phyloP scores from a whole-genome alignment of 2,113 vertebrate species.

The Poeciliopsis turrubarensis region DNA sequence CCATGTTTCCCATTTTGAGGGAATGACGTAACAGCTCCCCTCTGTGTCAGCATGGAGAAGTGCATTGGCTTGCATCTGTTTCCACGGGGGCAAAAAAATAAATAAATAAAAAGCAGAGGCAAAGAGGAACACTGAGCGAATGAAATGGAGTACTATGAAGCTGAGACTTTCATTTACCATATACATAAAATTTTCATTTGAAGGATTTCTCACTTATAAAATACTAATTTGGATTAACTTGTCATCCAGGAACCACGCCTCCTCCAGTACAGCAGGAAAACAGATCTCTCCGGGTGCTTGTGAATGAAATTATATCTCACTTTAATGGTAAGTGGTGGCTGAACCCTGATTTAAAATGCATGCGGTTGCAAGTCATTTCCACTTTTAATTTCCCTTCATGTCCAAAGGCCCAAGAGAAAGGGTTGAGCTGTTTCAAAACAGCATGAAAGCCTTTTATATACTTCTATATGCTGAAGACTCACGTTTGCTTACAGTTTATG shows the following conservation, averaged over 20 bases:
- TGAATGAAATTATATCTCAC: constrained; percentile 19
- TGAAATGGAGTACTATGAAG: constrained; percentile 10
- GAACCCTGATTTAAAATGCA: constrained; percentile 28
- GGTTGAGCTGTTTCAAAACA: background rate
- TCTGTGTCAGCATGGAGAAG: constrained; percentile 63
- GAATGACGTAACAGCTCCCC: constrained; percentile 72
- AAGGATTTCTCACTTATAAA: constrained; percentile 33
- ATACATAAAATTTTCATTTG: constrained; percentile 24
- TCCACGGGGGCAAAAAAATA: background rate
- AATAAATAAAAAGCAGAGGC: background rate
- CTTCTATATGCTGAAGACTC: constrained; percentile 6
- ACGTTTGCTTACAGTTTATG: constrained; percentile 16
- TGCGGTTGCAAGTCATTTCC: constrained; percentile 1
- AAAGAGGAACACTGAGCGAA: background rate
- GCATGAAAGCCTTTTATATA: constrained; percentile 1
- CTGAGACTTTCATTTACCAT: constrained; percentile 20
- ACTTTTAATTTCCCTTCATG: constrained; percentile 7
- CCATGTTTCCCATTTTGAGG: constrained; percentile 20
- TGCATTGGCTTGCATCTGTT: background rate
- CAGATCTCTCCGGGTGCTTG: background rate
- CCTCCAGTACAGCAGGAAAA: background rate
- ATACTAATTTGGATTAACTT: constrained; percentile 27
- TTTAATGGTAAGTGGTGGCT: background rate
- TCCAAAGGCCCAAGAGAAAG: background rate
- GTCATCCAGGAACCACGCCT: constrained; percentile 25